Base-by-base conservation (phyloP, 1,140 invertebrate genomes). In the Camponotus pennsylvanicus region DNA sequence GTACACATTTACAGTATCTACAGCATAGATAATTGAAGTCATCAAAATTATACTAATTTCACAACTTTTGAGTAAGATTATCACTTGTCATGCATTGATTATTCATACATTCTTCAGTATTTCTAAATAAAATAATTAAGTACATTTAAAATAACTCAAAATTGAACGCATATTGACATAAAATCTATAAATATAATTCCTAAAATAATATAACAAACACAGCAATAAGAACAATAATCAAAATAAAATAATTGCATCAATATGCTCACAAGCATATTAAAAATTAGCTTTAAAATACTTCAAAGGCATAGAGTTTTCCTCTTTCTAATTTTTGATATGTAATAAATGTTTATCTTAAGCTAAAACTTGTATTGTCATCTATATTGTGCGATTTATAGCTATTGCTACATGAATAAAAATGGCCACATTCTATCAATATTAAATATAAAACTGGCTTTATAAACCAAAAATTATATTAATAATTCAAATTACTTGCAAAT, bases 131-230 rank as follows among this genome's bases (percentile, higher is more conserved):
- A 70, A 42, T 70, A 7, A 27, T 80, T 80, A 80, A 80, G 78
- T 80, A 80, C 78, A 59, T 80, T 80, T 7, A 70, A 80, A 70
- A 57, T 70, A 70, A 27, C 42, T 57, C 4, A 13, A 32, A 55
- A 80, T 70, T 55, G 40, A 79, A 79, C 9, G 13, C 13, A 67
- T 40, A 52, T 52, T n/a, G 49, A 45, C 27, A 27, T 11, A 78
- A 78, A 64, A 78, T 69, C 32, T 57, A n/a, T 80, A 79, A 79
- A 78, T 61, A 8, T 78, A 57, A 80, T 70, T 70, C 3, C 15
- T 9, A 80, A 80, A 70, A 57, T 70, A 57, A 55, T 80, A 69
- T 57, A 79, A 77, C 59, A 77, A 55, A 79, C 15, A 78, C 13
- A 40, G 11, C 49, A 67, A 80, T 70, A 70, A 27, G 5, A 80